Evolutionary conservation across 2,797 vertebrate genomes (phyloP), one percentile per base, ranked within the genome.

Genomic region (Sarcophilus harrisii): DNA sequence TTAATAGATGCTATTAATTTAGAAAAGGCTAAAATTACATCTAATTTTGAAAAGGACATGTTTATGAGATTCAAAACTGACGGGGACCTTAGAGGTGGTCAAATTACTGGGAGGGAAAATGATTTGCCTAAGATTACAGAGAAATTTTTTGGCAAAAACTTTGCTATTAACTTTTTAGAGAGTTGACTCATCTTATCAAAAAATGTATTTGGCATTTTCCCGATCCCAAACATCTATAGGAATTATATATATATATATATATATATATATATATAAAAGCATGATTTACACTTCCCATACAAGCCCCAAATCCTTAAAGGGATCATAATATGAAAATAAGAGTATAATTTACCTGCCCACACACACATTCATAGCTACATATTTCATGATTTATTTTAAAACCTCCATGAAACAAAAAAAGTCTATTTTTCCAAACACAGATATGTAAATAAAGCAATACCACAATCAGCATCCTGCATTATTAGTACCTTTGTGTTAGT

Each of bases 401-500:
- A 49, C 3, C 10, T 87, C 73, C 24, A 87, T 24, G 21, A 87
- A 87, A 87, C 38, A 81, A 96, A 94, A 96, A 95, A 32, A 87
- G 96, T 96, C 10, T 54, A 97, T 95, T 97, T 55, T 97, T 94
- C 66, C 95, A 96, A 97, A 94, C 95, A 81, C 90, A 95, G 73
- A 95, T 9, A 92, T 97, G 28, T 66, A 94, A 24, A 57, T 95
- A 94, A 96, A 97, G 58, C 91, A 95, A 96, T 95, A 96, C 94
- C 93, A 95, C 58, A 93, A 93, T 60, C 96, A 60, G 96, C 95
- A 95, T 54, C 96, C 0, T 96, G 93, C 93, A 92, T 97, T 97
- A 97, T 98, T 97, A 98, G 97, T 97, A 97, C 18, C 38, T 91
- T 98, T 97, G 96, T 96, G 96, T 98, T 97, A 97, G 97, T 97